phyloP scores from a whole-genome alignment of 2,888 invertebrate species.

The Drosophila setosimentum region DNA sequence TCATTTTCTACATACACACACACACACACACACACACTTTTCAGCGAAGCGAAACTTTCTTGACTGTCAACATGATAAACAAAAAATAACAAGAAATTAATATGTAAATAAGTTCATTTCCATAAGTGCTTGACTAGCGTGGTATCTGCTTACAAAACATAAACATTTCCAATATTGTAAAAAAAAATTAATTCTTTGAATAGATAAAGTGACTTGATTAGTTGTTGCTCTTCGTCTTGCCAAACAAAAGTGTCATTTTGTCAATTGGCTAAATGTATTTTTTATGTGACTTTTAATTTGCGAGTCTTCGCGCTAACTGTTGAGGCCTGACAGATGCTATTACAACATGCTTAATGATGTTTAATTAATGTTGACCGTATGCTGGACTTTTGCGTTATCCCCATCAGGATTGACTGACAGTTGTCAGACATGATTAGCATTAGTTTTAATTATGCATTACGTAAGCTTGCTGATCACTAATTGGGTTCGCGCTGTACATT shows the following conservation, averaged over 20 bases:
- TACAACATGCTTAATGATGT: neutral
- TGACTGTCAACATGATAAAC: slow-evolving; percentile 14
- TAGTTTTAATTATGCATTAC: slow-evolving; percentile 18
- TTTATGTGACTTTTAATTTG: slow-evolving; percentile 17
- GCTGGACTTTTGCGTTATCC: too few relatives aligned
- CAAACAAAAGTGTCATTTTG: slow-evolving; percentile 3
- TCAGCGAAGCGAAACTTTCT: slow-evolving; percentile 38
- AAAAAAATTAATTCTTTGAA: neutral
- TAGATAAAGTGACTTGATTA: slow-evolving; percentile 46
- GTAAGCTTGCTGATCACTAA: slow-evolving; percentile 5
- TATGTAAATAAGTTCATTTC: neutral
- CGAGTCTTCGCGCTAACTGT: neutral
- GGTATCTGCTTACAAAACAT: too few relatives aligned
- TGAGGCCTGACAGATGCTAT: neutral
- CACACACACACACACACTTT: slow-evolving; percentile 34
- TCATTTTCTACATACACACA: slow-evolving; percentile 13
- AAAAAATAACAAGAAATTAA: slow-evolving; percentile 5
- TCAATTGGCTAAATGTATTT: slow-evolving; percentile 11
- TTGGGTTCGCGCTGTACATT: neutral
- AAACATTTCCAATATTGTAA: neutral
- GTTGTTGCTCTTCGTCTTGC: slow-evolving; percentile 17
- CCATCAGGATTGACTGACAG: neutral
- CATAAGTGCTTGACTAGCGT: neutral
- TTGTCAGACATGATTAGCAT: slow-evolving; percentile 6
- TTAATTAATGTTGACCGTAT: neutral